Conservation (phyloP, 2,888 invertebrate species). For the Drosophila multiciliata region DNA sequence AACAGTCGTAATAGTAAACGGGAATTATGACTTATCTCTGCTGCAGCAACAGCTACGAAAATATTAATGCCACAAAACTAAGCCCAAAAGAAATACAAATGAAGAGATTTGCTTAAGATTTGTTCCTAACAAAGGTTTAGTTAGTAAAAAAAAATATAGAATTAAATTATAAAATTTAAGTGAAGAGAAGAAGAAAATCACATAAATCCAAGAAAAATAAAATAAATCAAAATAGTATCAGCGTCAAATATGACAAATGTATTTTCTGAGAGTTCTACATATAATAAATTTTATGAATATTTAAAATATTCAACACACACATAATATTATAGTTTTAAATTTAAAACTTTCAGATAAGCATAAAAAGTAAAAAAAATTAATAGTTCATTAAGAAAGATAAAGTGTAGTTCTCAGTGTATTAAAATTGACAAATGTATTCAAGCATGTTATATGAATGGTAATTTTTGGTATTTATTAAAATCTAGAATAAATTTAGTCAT, state of each 20-base stretch:
- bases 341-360: neutral
- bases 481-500: neutral
- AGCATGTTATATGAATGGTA: neutral
- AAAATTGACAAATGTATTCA: neutral
- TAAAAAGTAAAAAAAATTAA: neutral
- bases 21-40: constrained; percentile 19
- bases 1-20: constrained; percentile 13
- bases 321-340: neutral
- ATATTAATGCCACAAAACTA: neutral
- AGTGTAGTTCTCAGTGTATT: neutral
- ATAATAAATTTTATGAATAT: too few relatives aligned
- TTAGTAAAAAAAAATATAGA: too few relatives aligned
- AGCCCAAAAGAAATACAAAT: too few relatives aligned
- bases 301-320: neutral
- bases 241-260: neutral
- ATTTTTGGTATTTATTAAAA: neutral
- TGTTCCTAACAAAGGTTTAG: neutral
- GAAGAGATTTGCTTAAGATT: neutral
- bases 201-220: neutral
- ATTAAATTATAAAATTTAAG: neutral
- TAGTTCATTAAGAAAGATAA: neutral
- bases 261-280: neutral
- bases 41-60: constrained; percentile 11
- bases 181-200: neutral
- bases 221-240: neutral